Percentiles rank a stretch among this genome's conserved stretches.
Conservation (phyloP, 2,888 invertebrate species). For the Deilephila porcellus region DNA sequence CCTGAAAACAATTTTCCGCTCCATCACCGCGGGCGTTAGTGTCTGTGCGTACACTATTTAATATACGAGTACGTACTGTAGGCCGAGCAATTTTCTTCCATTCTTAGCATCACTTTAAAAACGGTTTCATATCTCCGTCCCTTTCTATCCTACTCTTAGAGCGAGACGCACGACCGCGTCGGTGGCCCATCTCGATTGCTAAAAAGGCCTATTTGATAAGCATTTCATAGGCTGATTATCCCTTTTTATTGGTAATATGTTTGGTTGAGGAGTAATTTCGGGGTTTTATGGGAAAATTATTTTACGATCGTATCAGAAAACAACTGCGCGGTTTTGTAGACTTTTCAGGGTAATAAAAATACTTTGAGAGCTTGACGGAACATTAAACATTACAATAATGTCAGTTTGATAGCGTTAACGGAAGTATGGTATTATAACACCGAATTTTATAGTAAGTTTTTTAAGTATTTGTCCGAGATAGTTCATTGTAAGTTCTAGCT, state of each 20-base stretch:
- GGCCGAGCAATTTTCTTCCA: neutral
- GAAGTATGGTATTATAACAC: no score
- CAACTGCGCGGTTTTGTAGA: slow-evolving; percentile 15
- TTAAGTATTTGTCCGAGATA: no score
- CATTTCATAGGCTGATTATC: slow-evolving; percentile 27
- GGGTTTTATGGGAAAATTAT: slow-evolving; percentile 22
- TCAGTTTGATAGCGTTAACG: neutral
- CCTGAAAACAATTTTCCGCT: slow-evolving; percentile 58
- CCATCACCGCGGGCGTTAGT: slow-evolving; percentile 53
- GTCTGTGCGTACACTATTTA: slow-evolving; percentile 30
- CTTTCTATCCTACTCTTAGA: neutral
- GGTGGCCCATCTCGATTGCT: slow-evolving; percentile 9
- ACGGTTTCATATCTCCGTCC: neutral
- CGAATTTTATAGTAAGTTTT: no score
- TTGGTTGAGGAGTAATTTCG: slow-evolving; percentile 21
- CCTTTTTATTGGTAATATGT: slow-evolving; percentile 27
- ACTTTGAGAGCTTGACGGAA: slow-evolving; percentile 19
- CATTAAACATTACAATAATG: slow-evolving; percentile 19
- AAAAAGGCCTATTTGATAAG: slow-evolving; percentile 25
- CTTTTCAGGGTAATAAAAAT: slow-evolving; percentile 16
- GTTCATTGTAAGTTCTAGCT: no score
- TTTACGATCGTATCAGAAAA: slow-evolving; percentile 27
- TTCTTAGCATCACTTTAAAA: slow-evolving; percentile 9
- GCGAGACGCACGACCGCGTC: neutral
- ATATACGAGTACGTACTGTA: slow-evolving; percentile 16